phyloP scores from a whole-genome alignment of 2,888 invertebrate species.

The Biston betularia region DNA sequence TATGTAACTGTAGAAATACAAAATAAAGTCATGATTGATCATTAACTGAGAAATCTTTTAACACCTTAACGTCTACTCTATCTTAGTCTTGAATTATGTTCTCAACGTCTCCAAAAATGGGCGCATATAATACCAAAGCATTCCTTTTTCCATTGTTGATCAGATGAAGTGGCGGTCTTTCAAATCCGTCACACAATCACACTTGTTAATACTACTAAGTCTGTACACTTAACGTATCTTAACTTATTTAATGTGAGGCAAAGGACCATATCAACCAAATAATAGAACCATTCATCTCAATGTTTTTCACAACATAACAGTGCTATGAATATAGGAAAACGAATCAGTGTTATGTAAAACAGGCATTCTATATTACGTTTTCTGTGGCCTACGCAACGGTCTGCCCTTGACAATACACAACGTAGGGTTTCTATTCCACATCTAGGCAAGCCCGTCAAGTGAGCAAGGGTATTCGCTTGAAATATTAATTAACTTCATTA shows the following conservation, averaged over 20 bases:
- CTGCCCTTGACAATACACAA: constrained; percentile 43
- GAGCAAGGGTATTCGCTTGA: constrained; percentile 32
- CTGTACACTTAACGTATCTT: neutral
- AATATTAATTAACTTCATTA: constrained; percentile 40
- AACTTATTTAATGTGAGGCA: neutral
- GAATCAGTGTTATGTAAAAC: constrained; percentile 31
- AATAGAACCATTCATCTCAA: neutral
- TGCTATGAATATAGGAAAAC: constrained; percentile 23
- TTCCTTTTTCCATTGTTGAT: too few species aligned
- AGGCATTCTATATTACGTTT: constrained; percentile 1
- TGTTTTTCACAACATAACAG: constrained; percentile 8
- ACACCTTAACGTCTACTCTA: too few species aligned
- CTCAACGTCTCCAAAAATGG: too few species aligned
- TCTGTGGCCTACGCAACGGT: constrained; percentile 24
- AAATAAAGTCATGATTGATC: too few species aligned
- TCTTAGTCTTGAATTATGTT: too few species aligned
- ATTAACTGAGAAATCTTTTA: too few species aligned
- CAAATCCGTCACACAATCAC: too few species aligned
- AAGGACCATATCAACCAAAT: neutral
- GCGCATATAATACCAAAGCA: too few species aligned
- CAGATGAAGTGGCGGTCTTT: too few species aligned
- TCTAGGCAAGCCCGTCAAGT: constrained; percentile 50
- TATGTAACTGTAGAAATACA: too few species aligned
- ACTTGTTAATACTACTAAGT: too few species aligned
- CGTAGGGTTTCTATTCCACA: constrained; percentile 48